Evolutionary conservation across 2,113 vertebrate genomes (phyloP), one percentile per base, ranked within the genome.

Genomic region (Romanogobio albipinnatus): DNA sequence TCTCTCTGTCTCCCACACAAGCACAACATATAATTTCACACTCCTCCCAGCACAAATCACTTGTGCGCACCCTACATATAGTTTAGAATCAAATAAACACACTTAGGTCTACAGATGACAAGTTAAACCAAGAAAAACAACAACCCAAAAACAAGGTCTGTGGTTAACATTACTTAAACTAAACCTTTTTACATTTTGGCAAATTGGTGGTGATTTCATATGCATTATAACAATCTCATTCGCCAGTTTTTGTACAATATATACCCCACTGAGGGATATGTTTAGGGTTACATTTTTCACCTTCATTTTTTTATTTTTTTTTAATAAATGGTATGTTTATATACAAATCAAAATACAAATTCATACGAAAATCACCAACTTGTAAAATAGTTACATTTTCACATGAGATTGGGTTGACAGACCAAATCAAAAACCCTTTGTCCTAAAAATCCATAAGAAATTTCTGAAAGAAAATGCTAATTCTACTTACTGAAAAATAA

Each of bases 11-110:
- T 29, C 73, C 15, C 76, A 62, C 84, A 51, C 53, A 81, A 47
- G 22, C 33, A 47, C 64, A 73, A 56, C 22, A 51, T 14, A 82
- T 39, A 15, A n/a, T 29, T 74, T 74, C n/a, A 80, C 39, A 75
- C 53, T 74, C 15, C 29, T 62, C 45, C 43, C 62, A 4, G 39
- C 7, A 47, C 58, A 62, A 62, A 62, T 79, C n/a, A 47, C 36
- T 26, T 61, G 17, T 62, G 53, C 2, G 36, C 33, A 43, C 36
- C 56, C 70, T 45, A 43, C 22, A 79, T 24, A 26, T 13, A 26
- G 36, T 79, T 47, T 73, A 8, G 47, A 47, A 47, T 73, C 11
- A 73, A 14, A 45, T 47, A 70, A 70, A 45, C 70, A 47, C 43
- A 47, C 22, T 6, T 47, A 24, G 68, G 36, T n/a, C 39, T 45